Evolutionary conservation across 2,888 invertebrate genomes (phyloP).

Genomic region (Heteromyza rotundicornis): DNA sequence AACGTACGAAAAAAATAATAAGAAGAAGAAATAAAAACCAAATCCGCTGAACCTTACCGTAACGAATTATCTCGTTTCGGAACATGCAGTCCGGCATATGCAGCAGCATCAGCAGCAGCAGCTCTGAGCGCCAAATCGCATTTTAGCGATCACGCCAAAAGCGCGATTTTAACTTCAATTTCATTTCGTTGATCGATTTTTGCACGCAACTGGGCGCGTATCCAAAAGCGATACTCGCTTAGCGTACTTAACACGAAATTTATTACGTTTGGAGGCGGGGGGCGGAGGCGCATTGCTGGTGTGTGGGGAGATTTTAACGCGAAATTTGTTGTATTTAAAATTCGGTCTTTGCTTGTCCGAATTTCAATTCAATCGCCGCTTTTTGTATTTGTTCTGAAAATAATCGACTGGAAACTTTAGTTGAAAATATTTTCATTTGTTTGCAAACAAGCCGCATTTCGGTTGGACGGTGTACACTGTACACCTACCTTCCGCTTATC

Average conservation of each 20-base stretch:
- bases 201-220: slow-evolving; percentile 43
- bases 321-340: slow-evolving; percentile 5
- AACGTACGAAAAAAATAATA: not conserved
- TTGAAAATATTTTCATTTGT: slow-evolving; percentile 29
- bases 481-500: not conserved
- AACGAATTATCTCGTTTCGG: slow-evolving; percentile 1
- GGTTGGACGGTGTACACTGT: not conserved
- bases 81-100: not conserved
- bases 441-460: slow-evolving; percentile 29
- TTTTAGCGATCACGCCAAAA: slow-evolving; percentile 8
- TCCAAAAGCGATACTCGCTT: not conserved
- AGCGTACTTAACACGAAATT: slow-evolving; percentile 37
- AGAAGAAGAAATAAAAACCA: too few relatives aligned
- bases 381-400: slow-evolving; percentile 20
- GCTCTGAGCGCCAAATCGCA: not conserved
- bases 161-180: slow-evolving; percentile 3
- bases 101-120: not conserved
- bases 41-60: not conserved
- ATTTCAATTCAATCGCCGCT: slow-evolving; percentile 6
- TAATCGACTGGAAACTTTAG: not conserved
- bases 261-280: slow-evolving; percentile 30
- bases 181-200: slow-evolving; percentile 49
- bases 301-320: slow-evolving; percentile 16
- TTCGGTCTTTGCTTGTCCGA: slow-evolving; percentile 23
- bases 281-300: slow-evolving; percentile 20